Evolutionary conservation across 2,888 invertebrate genomes (phyloP).

Genomic region (Drosophila meridiana): DNA sequence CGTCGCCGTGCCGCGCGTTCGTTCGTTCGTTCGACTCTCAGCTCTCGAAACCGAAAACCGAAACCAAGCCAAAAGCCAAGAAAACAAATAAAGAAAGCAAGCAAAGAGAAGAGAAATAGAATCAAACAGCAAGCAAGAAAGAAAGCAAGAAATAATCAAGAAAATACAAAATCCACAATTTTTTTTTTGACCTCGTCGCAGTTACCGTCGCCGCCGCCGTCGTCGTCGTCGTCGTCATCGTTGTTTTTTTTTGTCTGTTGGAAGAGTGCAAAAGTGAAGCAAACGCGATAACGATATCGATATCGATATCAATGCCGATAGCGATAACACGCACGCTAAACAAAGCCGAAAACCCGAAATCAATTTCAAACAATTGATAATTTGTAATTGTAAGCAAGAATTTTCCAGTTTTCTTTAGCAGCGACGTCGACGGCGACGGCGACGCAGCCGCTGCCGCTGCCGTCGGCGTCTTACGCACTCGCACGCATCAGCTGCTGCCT

Average conservation of each 20-base stretch:
- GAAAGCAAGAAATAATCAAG: conserved; percentile 1
- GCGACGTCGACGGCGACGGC: conserved; percentile 24
- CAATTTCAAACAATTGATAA: conserved; percentile 12
- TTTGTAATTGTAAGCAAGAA: conserved; percentile 48
- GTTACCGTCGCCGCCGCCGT: conserved; percentile 1
- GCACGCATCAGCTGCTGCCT: conserved; percentile 52
- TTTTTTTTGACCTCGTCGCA: conserved; percentile 7
- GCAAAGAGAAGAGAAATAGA: not conserved
- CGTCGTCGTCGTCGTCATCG: not conserved
- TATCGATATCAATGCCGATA: conserved; percentile 8
- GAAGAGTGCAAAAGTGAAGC: conserved; percentile 29
- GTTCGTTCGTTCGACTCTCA: conserved; percentile 73
- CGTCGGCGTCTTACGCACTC: conserved; percentile 54
- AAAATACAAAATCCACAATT: conserved; percentile 6
- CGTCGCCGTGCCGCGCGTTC: conserved; percentile 74
- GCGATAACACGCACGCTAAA: conserved; percentile 1
- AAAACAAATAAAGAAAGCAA: conserved; percentile 7
- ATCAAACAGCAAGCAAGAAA: not conserved
- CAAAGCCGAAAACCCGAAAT: not conserved
- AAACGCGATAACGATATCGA: conserved; percentile 11
- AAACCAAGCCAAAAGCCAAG: conserved; percentile 5
- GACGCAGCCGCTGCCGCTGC: conserved; percentile 13
- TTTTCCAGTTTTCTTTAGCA: conserved; percentile 39
- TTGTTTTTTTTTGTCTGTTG: conserved; percentile 35
- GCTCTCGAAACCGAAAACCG: conserved; percentile 39